A percentile compares a stretch with the other conserved stretches of the same genome.
Evolutionary conservation across 2,888 invertebrate genomes (phyloP).

Genomic region (Strigamia maritima): DNA sequence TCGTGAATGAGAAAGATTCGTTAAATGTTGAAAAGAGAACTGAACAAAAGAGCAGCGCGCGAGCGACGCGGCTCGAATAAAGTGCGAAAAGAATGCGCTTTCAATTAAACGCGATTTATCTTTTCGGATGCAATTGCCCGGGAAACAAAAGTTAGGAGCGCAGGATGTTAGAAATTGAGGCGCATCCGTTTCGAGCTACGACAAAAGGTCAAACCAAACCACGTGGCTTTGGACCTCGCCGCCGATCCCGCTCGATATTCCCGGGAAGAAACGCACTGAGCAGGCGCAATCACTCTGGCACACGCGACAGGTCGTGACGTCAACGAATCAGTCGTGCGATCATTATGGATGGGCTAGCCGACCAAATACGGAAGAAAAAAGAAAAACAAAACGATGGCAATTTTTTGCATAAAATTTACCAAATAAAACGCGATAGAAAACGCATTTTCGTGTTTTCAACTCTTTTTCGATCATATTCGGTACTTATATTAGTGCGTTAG

Average conservation of each 20-base stretch:
- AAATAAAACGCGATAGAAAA: too few species aligned
- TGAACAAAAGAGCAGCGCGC: not conserved
- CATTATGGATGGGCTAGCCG: not conserved
- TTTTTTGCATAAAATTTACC: too few species aligned
- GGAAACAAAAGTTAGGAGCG: not conserved
- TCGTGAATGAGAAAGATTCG: conserved; percentile 3
- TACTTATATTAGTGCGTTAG: not conserved
- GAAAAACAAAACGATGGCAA: too few species aligned
- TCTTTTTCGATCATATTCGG: not conserved
- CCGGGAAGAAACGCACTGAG: conserved; percentile 34
- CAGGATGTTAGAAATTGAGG: conserved; percentile 25
- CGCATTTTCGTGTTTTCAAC: too few species aligned
- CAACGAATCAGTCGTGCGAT: not conserved
- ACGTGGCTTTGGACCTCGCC: conserved; percentile 17
- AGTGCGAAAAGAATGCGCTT: not conserved
- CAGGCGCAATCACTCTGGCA: conserved; percentile 13
- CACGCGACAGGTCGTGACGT: conserved; percentile 30
- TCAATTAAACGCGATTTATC: not conserved
- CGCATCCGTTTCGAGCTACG: not conserved
- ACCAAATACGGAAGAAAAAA: not conserved
- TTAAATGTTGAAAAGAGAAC: not conserved
- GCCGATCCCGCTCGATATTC: conserved; percentile 37
- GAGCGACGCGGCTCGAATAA: not conserved
- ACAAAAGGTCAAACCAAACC: not conserved
- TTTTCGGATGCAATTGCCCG: not conserved